These are phyloP conservation scores for Electrophaes corylata DNA, from an alignment of 2,888 invertebrate genomes.

Conservation along the genomic window DNA sequence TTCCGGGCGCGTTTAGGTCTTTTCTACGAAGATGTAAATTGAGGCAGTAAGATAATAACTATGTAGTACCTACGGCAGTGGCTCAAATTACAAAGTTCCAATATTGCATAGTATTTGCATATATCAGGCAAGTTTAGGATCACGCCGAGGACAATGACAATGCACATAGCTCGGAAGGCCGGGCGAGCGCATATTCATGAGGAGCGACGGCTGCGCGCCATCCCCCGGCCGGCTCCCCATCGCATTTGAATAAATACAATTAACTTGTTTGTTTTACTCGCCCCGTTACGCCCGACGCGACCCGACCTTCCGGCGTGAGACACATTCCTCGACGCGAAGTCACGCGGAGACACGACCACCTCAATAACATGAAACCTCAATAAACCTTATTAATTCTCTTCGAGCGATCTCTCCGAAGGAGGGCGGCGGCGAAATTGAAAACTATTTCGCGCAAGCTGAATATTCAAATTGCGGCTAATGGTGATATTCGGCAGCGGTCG, in stretches of 20 bases:
- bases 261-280: conserved; percentile 83
- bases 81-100: conserved; percentile 22
- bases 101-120: conserved; percentile 43
- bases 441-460: conserved; percentile 60
- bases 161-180: conserved; percentile 70
- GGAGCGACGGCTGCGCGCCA: conserved; percentile 67
- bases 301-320: conserved; percentile 59
- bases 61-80: not conserved
- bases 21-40: conserved; percentile 18
- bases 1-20: conserved; percentile 27
- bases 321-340: conserved; percentile 54
- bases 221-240: conserved; percentile 53
- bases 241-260: conserved; percentile 84
- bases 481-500: conserved; percentile 75
- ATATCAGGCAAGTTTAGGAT: conserved; percentile 41
- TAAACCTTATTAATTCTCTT: conserved; percentile 29
- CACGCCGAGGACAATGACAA: conserved; percentile 56
- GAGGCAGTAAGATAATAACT: conserved; percentile 9
- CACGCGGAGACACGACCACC: conserved; percentile 18
- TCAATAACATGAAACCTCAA: conserved; percentile 20
- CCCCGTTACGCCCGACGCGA: conserved; percentile 63
- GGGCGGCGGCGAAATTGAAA: conserved; percentile 57
- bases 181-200: conserved; percentile 73
- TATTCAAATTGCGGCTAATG: conserved; percentile 76
- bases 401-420: conserved; percentile 39